phyloP scores from a whole-genome alignment of 2,888 invertebrate genomes.

The Troilus luridus region DNA sequence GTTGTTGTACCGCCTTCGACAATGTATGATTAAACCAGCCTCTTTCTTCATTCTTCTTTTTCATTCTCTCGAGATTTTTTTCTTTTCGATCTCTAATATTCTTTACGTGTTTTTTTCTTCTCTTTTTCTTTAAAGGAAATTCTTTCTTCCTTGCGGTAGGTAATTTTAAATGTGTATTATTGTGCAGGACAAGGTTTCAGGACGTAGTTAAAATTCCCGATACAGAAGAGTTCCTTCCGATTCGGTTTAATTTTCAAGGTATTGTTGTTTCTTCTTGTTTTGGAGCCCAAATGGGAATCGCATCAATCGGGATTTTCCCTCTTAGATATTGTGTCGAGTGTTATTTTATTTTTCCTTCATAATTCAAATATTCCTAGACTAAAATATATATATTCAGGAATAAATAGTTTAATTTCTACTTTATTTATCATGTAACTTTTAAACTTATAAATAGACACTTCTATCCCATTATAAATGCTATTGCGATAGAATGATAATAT shows the following conservation, averaged over 20 bases:
- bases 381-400: too few relatives aligned
- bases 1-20: background rate
- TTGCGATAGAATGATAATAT: too few relatives aligned
- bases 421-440: too few relatives aligned
- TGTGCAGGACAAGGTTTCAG: conserved; percentile 39
- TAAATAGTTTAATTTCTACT: too few relatives aligned
- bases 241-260: background rate
- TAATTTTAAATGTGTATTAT: conserved; percentile 32
- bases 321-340: background rate
- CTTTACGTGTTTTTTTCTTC: background rate
- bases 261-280: background rate
- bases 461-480: too few relatives aligned
- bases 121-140: conserved; percentile 1
- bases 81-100: conserved; percentile 27
- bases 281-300: background rate
- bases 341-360: too few relatives aligned
- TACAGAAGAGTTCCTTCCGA: background rate
- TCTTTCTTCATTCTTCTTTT: conserved; percentile 5
- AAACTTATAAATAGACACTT: too few relatives aligned
- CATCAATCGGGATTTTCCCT: background rate
- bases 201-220: conserved; percentile 36
- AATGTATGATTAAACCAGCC: conserved; percentile 22
- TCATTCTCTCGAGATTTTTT: background rate
- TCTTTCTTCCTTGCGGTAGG: conserved; percentile 2
- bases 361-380: too few relatives aligned